phyloP scores from a whole-genome alignment of 2,113 vertebrate species.

The Haliaeetus leucogaster region DNA sequence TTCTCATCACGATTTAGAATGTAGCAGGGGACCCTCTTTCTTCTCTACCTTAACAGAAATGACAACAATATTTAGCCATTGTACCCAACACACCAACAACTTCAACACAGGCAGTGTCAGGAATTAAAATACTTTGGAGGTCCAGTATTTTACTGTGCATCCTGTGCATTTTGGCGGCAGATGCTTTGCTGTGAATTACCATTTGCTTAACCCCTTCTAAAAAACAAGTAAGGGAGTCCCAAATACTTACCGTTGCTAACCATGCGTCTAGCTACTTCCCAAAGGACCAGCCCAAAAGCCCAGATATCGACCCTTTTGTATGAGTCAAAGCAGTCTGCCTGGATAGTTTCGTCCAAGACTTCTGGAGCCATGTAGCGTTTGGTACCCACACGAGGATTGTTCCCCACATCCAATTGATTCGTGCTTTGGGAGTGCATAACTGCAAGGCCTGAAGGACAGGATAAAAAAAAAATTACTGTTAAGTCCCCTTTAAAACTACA shows the following conservation, averaged over 20 bases:
- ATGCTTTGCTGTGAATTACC: fast-evolving
- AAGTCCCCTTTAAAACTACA: fast-evolving
- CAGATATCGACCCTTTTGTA: conserved; percentile 97
- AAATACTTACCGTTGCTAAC: conserved; percentile 90
- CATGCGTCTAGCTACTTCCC: conserved; percentile 94
- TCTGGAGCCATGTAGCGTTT: conserved; percentile 99
- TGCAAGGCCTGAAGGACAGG: conserved; percentile 81
- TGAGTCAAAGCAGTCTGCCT: conserved; percentile 96
- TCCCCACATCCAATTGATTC: conserved; percentile 94
- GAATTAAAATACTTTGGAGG: fast-evolving
- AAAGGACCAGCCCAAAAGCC: conserved; percentile 96
- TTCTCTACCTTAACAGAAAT: not conserved
- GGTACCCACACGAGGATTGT: conserved; percentile 96
- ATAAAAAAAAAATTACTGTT: not conserved
- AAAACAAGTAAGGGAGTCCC: not conserved
- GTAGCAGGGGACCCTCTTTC: not conserved
- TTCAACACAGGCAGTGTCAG: not conserved
- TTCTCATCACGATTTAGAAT: not conserved
- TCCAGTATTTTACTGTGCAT: fast-evolving
- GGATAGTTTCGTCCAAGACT: conserved; percentile 93
- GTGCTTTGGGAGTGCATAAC: conserved; percentile 99
- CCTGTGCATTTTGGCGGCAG: fast-evolving
- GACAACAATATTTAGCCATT: not conserved
- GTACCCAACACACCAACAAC: not conserved
- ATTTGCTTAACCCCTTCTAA: fast-evolving